Evolutionary conservation across 1,140 invertebrate genomes (phyloP).

Genomic region (Drosophila funebris): DNA sequence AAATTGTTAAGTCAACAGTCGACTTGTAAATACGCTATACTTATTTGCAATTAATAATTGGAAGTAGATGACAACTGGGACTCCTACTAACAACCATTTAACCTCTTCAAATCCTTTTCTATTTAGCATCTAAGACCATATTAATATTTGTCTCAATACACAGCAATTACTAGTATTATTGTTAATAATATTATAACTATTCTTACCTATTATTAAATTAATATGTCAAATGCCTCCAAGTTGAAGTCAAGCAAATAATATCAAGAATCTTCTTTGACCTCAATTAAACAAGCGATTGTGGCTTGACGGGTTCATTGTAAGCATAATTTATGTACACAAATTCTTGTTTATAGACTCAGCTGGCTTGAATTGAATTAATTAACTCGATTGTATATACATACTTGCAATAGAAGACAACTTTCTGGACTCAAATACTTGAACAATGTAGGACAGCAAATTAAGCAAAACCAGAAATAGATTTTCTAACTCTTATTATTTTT

Average conservation of each 20-base stretch:
- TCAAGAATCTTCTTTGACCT: background rate
- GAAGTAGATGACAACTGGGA: too few relatives aligned
- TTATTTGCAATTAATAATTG: background rate
- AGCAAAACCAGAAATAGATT: too few relatives aligned
- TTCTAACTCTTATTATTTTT: too few relatives aligned
- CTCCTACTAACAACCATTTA: too few relatives aligned
- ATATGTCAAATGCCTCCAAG: background rate
- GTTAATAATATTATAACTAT: too few relatives aligned
- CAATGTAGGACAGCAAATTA: too few relatives aligned
- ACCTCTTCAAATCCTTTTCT: too few relatives aligned
- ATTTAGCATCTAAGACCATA: background rate
- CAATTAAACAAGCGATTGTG: background rate
- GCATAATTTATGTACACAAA: background rate
- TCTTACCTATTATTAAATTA: too few relatives aligned
- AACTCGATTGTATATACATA: background rate
- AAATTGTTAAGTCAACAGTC: background rate
- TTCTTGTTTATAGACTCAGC: background rate
- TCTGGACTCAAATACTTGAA: background rate
- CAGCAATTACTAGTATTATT: too few relatives aligned
- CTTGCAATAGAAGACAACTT: background rate
- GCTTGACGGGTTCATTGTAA: background rate
- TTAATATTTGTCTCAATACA: too few relatives aligned
- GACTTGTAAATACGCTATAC: constrained; percentile 4
- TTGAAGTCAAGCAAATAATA: background rate
- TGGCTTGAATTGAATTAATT: background rate